phyloP scores from a whole-genome alignment of 2,888 invertebrate genomes.

The Ptilodon capucinus region DNA sequence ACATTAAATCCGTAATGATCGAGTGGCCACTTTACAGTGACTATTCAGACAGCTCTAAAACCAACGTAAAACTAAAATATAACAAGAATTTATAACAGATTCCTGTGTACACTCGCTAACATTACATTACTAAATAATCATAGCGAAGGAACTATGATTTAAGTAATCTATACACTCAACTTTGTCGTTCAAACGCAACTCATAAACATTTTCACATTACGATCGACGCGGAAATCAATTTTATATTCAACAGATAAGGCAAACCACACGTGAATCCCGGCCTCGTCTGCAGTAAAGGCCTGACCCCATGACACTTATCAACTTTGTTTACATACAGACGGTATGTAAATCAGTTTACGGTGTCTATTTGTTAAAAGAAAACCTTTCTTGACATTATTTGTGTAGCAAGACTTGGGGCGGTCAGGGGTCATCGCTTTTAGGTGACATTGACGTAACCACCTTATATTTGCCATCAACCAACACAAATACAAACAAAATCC shows the following conservation, averaged over 20 bases:
- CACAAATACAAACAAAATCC: conserved; percentile 1
- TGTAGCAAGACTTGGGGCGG: conserved; percentile 34
- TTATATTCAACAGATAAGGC: conserved; percentile 1
- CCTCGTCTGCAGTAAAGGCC: background rate
- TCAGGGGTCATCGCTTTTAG: conserved; percentile 52
- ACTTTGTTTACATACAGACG: conserved; percentile 43
- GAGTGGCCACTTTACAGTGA: no score
- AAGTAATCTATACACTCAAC: background rate
- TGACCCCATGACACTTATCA: conserved; percentile 40
- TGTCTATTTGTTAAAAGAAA: conserved; percentile 46
- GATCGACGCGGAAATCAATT: background rate
- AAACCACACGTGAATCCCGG: conserved; percentile 3
- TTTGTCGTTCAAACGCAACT: background rate
- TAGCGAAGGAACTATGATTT: background rate
- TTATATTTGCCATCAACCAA: conserved; percentile 6
- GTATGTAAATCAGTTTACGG: conserved; percentile 53
- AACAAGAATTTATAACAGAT: no score
- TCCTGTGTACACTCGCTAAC: background rate
- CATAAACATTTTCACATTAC: background rate
- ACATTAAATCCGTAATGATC: no score
- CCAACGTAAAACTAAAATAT: no score
- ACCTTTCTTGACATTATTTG: conserved; percentile 51
- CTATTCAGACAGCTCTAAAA: no score
- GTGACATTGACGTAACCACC: conserved; percentile 42
- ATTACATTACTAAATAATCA: background rate